These are phyloP conservation scores for Pomatorhinus ruficollis DNA, from an alignment of 2,113 vertebrate species.

Conservation along the genomic window DNA sequence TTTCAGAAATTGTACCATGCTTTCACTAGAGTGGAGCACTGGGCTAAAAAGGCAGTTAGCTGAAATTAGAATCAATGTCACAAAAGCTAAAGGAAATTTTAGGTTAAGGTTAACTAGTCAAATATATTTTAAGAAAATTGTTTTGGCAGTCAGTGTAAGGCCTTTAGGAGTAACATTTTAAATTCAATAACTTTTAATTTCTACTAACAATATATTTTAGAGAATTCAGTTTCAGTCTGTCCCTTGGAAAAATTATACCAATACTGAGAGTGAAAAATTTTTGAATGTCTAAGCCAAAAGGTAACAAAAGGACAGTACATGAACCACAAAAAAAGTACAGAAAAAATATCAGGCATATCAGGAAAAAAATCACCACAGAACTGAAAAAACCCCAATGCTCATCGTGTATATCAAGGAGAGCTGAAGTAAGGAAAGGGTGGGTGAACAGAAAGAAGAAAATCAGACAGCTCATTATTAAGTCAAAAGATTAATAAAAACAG, in stretches of 20 bases:
- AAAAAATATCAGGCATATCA: not conserved
- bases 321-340: not conserved
- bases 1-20: not conserved
- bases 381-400: not conserved
- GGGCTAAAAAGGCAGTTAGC: not conserved
- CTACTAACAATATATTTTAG: not conserved
- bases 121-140: not conserved
- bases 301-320: not conserved
- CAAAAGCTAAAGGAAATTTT: not conserved
- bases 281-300: not conserved
- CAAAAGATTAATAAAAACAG: slow-evolving; percentile 61
- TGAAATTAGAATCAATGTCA: not conserved
- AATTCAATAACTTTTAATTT: not conserved
- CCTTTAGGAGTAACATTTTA: not conserved
- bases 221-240: not conserved
- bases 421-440: not conserved
- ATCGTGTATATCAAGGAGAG: not conserved
- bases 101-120: not conserved
- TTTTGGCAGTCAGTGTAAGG: not conserved
- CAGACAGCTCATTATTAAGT: slow-evolving; percentile 61
- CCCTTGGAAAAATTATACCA: not conserved
- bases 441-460: not conserved
- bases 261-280: not conserved
- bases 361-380: not conserved
- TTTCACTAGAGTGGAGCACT: not conserved